Evolutionary conservation across 2,797 vertebrate genomes (phyloP), one percentile per base, ranked within the genome.

Genomic region (Darevskia mixta): DNA sequence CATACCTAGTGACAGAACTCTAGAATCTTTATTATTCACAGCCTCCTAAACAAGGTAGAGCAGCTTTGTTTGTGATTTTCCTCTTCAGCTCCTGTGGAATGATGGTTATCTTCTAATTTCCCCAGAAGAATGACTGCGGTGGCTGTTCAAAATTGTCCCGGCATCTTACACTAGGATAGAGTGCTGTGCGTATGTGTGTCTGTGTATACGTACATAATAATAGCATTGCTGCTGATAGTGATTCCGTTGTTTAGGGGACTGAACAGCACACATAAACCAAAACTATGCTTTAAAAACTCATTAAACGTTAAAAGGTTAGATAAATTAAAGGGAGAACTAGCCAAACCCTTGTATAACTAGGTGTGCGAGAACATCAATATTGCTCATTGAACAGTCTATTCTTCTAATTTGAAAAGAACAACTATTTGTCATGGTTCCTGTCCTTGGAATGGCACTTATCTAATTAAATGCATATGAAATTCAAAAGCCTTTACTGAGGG

Each of bases 391-490:
- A 89, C 92, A 95, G 94, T 95, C 89, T 95, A 94, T 96, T 96
- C 95, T 96, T 95, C 93, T 97, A 94, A 96, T 96, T 96, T 96
- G 96, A 94, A 97, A 96, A 96, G 95, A 97, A 96, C 96, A 96
- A 95, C 96, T 96, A 95, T 97, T 97, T 97, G 96, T 97, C 97
- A 96, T 96, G 95, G 92, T 96, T 96, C 93, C 95, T 89, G 91
- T 96, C 96, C 95, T 96, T 95, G 95, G 95, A 91, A 93, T 97
- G 96, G 94, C 96, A 97, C 95, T 95, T 96, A 96, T 95, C 96
- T 97, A 97, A 97, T 97, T 97, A 96, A 97, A 96, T 95, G 94
- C 96, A 96, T 96, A 96, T 96, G 96, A 97, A 97, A 97, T 97
- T 96, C 96, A 96, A 95, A 97, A 96, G 95, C 92, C 94, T 96